phyloP scores from a whole-genome alignment of 2,113 vertebrate genomes.

The Nettapus auritus region DNA sequence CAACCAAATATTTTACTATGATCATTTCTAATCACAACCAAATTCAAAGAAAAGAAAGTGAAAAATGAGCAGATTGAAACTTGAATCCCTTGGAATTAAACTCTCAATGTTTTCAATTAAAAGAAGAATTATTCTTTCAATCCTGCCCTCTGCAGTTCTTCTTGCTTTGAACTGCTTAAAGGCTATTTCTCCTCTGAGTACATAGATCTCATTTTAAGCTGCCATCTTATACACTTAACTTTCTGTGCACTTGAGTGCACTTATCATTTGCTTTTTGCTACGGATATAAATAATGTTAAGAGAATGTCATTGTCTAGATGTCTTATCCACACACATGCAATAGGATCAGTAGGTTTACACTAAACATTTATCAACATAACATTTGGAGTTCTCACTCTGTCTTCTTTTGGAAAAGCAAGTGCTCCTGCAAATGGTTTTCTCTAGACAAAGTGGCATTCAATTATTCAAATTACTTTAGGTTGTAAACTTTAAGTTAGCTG shows the following conservation, averaged over 20 bases:
- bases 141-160: neutral
- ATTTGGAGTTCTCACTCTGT: neutral
- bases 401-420: constrained; percentile 10
- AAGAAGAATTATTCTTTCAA: constrained; percentile 44
- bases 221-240: constrained; percentile 22
- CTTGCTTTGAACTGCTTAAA: constrained; percentile 12
- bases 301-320: neutral
- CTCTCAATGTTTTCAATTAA: neutral
- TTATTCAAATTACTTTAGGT: constrained; percentile 31
- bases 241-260: constrained; percentile 17
- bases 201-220: constrained; percentile 15
- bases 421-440: neutral
- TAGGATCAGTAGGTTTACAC: neutral
- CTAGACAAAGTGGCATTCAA: neutral
- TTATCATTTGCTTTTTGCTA: constrained; percentile 31
- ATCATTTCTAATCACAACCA: neutral
- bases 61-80: neutral
- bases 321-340: neutral
- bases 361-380: neutral
- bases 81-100: neutral
- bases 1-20: neutral
- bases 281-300: constrained; percentile 46
- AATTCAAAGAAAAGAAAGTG: neutral
- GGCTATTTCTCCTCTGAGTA: neutral
- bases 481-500: neutral